These are phyloP conservation scores for Stegostoma tigrinum DNA, from an alignment of 2,113 vertebrate species.

Conservation along the genomic window DNA sequence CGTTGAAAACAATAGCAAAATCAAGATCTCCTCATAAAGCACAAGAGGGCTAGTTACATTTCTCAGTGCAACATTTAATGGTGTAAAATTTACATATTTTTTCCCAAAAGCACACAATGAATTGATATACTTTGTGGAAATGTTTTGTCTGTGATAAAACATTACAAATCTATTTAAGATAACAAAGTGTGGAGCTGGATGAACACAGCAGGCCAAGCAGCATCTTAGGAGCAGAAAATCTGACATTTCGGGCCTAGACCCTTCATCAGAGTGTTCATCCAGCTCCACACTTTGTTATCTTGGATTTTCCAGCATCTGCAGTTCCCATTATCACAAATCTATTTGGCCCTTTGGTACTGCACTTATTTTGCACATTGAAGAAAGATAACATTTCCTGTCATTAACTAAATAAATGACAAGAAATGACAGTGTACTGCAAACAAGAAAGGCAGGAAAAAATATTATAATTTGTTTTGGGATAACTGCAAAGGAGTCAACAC, in stretches of 20 bases:
- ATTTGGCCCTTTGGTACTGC: background rate
- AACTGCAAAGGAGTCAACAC: background rate
- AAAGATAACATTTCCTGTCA: slow-evolving; percentile 2
- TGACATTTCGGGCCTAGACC: too few relatives aligned
- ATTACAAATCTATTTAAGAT: slow-evolving; percentile 23
- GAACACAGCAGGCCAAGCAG: too few relatives aligned
- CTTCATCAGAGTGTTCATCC: too few relatives aligned
- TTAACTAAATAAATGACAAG: background rate
- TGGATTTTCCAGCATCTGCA: too few relatives aligned
- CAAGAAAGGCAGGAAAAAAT: background rate
- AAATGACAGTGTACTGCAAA: background rate
- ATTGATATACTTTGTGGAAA: background rate
- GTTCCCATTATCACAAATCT: background rate
- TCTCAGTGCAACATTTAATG: slow-evolving; percentile 17
- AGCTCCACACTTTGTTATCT: too few relatives aligned
- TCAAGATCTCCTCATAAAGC: background rate
- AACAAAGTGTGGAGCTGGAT: too few relatives aligned
- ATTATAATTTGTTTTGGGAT: background rate
- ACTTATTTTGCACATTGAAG: slow-evolving; percentile 6
- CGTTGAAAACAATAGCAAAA: background rate
- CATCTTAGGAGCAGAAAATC: too few relatives aligned
- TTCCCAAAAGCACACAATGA: slow-evolving; percentile 6
- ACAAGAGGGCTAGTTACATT: background rate
- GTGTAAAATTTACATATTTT: slow-evolving; percentile 31
- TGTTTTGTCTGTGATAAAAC: slow-evolving; percentile 19